phyloP scores from a whole-genome alignment of 2,113 vertebrate genomes.

The Callionymus lyra region DNA sequence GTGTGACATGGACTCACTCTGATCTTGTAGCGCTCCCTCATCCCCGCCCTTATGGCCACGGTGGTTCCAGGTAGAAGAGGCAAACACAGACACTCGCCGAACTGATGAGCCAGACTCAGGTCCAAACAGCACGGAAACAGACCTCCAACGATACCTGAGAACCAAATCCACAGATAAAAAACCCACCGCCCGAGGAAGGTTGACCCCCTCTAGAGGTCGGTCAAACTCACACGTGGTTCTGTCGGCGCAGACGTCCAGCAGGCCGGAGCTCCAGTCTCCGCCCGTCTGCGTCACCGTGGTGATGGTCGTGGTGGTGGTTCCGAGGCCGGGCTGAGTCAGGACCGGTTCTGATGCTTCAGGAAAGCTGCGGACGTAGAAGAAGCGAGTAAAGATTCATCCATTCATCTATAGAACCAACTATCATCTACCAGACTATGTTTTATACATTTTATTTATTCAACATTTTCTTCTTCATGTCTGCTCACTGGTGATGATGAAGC shows the following conservation, averaged over 20 bases:
- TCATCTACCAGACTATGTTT: too few relatives aligned
- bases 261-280: constrained; percentile 68
- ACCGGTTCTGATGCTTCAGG: constrained; percentile 23
- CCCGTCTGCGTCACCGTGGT: constrained; percentile 68
- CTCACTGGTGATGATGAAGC: too few relatives aligned
- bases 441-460: too few relatives aligned
- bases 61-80: constrained; percentile 76
- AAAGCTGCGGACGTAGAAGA: not conserved
- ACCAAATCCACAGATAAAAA: not conserved
- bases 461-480: too few relatives aligned
- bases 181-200: not conserved
- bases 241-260: constrained; percentile 65
- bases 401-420: too few relatives aligned
- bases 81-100: constrained; percentile 74
- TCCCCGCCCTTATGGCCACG: constrained; percentile 72
- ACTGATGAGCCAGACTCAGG: constrained; percentile 69
- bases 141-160: constrained; percentile 67
- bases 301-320: constrained; percentile 57
- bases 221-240: constrained; percentile 64
- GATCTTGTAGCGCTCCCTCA: constrained; percentile 78
- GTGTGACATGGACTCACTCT: constrained; percentile 52
- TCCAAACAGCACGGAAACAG: constrained; percentile 70
- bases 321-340: constrained; percentile 63
- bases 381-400: too few relatives aligned
- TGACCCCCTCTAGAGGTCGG: not conserved